Evolutionary conservation across 1,140 invertebrate species (phyloP), one percentile per base, ranked within the genome.

Genomic region (Nomia melanderi): DNA sequence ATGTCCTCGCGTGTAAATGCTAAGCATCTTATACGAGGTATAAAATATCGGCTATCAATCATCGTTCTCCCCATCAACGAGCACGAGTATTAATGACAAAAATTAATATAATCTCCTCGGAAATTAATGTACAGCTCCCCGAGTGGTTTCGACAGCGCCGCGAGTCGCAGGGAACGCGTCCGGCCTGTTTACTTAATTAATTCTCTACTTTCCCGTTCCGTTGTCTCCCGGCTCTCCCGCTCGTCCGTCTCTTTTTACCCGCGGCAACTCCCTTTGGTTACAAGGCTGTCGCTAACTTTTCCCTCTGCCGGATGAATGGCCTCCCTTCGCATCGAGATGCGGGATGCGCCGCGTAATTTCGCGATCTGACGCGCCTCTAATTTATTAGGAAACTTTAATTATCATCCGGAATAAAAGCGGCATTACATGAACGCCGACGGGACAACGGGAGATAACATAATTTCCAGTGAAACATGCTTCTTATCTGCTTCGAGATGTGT

Each of bases 351-450:
- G 25, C n/a, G 31, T 59, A 31, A 33, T 59, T 59, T 27, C 7
- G 17, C 56, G 29, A 59, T 59, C 56, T 20, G 56, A 6, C 56
- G 17, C 14, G 1, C 2, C 8, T 33, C 17, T 33, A 59, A 59
- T 59, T 59, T 59, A 59, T 59, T 33, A 59, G 14, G 20, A 27
- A 33, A 31, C 29, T 59, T 33, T 59, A 33, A 59, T 59, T 33
- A 59, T 59, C 27, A 14, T 17, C 29, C 5, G 29, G 29, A 6
- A 1, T 8, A 4, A 5, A 14, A 17, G 23, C 12, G 1, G 23
- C 1, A 4, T 27, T 4, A 6, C 14, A 2, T 2, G 31, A 5
- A 25, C n/a, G 23, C 23, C 8, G 23, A 23, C 50, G 8, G 8
- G n/a, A n/a, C 7, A 25, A 9, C 1, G 50, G 12, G 41, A 44